Evolutionary conservation across 2,888 invertebrate species (phyloP), one percentile per base, ranked within the genome.

Genomic region (Limenitis camilla): DNA sequence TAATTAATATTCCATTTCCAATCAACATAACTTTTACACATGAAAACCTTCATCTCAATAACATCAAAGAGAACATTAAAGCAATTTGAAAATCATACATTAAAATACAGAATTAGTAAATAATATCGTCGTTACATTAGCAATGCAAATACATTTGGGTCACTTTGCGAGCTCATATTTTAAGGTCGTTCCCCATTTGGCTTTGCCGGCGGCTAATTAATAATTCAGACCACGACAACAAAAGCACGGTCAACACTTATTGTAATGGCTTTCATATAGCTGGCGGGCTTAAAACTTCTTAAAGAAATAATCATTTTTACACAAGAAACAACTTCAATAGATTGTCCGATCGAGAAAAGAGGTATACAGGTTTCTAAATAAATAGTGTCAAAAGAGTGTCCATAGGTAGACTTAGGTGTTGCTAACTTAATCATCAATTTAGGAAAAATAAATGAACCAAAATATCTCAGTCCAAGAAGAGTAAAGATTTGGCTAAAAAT

Each of bases 71-170:
- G 32, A 31, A n/a, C 32, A 31, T 4, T 36, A 27, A 36, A 29
- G n/a, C 44, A 8, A 11, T 33, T 41, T 29, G n/a, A 29, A 32
- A 38, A 42, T 33, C 38, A 33, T 35, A 40, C 35, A 40, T 49
- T 43, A 39, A 40, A 47, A 51, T 51, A 43, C 35, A 46, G 46
- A 36, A 49, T 55, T 45, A 48, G 48, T 42, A 39, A 52, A 55
- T 59, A 55, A 52, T 53, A 45, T 40, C 40, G 30, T 39, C 31
- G 43, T 35, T 46, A 30, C 46, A 49, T 60, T 56, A 50, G 52
- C 60, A 58, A 51, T 58, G 49, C 58, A 58, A 55, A 58, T 58
- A 55, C 49, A 53, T 48, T 50, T 40, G 55, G 60, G 52, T 58
- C 58, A 58, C 54, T 60, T 52, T 50, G 54, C 49, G 38, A 58